Conservation (phyloP, 2,888 invertebrate genomes). For the Protophormia terraenovae region DNA sequence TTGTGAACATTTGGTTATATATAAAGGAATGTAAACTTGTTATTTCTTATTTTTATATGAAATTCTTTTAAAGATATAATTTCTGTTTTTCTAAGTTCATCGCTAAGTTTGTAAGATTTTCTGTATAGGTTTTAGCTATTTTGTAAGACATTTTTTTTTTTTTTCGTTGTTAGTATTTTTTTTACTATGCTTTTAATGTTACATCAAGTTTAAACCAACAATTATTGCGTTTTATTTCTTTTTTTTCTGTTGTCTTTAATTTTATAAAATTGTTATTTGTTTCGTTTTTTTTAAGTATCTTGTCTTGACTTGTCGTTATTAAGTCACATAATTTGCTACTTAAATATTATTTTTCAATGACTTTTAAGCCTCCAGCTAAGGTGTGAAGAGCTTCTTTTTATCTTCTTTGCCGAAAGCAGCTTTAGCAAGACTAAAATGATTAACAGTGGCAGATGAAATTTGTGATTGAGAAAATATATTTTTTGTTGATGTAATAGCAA, state of each 20-base stretch:
- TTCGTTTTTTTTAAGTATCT: slow-evolving; percentile 3
- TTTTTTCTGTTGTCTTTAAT: neutral
- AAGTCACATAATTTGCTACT: slow-evolving; percentile 30
- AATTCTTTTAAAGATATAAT: neutral
- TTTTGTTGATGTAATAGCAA: neutral
- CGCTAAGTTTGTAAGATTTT: neutral
- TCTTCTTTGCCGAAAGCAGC: neutral
- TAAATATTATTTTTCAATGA: slow-evolving; percentile 25
- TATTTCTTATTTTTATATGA: neutral
- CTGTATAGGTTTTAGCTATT: neutral
- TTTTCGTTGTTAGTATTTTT: neutral
- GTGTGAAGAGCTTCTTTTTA: neutral
- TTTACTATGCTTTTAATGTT: neutral
- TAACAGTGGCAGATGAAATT: neutral
- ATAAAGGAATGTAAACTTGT: neutral
- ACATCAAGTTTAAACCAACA: slow-evolving; percentile 15
- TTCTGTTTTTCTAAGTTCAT: neutral
- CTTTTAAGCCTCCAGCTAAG: neutral
- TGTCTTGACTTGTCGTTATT: slow-evolving; percentile 15
- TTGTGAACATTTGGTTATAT: neutral
- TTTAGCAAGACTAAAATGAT: neutral
- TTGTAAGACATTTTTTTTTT: neutral
- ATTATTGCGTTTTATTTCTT: no score
- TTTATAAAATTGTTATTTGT: neutral
- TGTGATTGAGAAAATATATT: neutral